phyloP scores from a whole-genome alignment of 2,888 invertebrate species.

The Lydus trimaculatus region DNA sequence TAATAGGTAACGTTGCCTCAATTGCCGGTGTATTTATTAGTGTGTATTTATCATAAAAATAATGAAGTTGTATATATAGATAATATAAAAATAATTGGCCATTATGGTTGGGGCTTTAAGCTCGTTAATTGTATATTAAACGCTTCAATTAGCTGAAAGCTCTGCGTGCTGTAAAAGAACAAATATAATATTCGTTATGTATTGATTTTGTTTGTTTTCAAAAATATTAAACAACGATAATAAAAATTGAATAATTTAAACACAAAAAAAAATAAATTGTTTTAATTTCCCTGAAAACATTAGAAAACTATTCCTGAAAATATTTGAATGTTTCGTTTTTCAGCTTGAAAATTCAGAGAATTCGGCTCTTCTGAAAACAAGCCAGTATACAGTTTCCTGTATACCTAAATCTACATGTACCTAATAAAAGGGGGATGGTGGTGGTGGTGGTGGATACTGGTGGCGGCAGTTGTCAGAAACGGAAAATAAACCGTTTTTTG shows the following conservation, averaged over 20 bases:
- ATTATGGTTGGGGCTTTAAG: background rate
- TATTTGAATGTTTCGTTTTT: slow-evolving; percentile 28
- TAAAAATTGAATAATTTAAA: too few relatives aligned
- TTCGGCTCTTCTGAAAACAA: slow-evolving; percentile 16
- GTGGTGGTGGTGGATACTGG: background rate
- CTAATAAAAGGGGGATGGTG: slow-evolving; percentile 20
- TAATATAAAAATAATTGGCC: slow-evolving; percentile 35
- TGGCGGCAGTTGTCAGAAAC: background rate
- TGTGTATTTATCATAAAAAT: too few relatives aligned
- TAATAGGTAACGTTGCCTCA: too few relatives aligned
- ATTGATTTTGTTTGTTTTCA: slow-evolving; percentile 26
- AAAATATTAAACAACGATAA: slow-evolving; percentile 32
- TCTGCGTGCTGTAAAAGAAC: background rate
- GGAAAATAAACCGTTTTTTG: background rate
- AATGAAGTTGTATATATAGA: slow-evolving; percentile 33
- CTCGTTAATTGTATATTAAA: slow-evolving; percentile 59
- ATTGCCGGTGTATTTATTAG: too few relatives aligned
- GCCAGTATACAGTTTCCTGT: background rate
- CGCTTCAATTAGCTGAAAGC: background rate
- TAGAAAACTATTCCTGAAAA: slow-evolving; percentile 29
- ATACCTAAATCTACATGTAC: background rate
- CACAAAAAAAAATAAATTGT: slow-evolving; percentile 23
- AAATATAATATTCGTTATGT: slow-evolving; percentile 26
- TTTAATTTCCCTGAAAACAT: slow-evolving; percentile 19
- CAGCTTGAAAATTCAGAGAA: slow-evolving; percentile 24